phyloP scores from a whole-genome alignment of 2,797 vertebrate genomes.

The Eulemur rubriventer region DNA sequence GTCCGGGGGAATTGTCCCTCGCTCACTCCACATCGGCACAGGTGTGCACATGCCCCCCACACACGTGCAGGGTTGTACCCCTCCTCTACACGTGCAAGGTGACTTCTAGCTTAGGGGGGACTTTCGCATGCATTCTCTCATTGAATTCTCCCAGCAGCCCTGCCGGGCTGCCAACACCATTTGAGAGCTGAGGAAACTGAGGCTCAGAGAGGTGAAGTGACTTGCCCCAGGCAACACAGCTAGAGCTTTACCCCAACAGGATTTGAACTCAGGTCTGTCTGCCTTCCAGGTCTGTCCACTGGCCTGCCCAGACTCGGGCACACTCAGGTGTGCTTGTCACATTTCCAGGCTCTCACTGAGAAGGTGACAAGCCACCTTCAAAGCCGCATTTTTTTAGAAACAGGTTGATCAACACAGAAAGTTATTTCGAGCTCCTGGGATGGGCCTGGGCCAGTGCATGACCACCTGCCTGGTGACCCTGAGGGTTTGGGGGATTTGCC shows the following conservation, averaged over 20 bases:
- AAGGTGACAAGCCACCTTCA: background rate
- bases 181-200: background rate
- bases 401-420: background rate
- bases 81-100: background rate
- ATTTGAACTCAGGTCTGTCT: background rate
- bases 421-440: constrained; percentile 4
- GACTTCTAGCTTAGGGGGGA: background rate
- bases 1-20: background rate
- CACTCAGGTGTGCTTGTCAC: fast-evolving
- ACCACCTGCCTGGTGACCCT: background rate
- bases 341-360: background rate
- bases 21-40: fast-evolving
- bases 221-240: background rate
- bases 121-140: fast-evolving
- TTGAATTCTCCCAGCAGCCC: background rate
- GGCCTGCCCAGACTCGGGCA: background rate
- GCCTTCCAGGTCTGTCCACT: background rate
- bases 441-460: background rate
- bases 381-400: background rate
- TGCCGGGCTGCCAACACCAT: background rate
- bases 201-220: background rate
- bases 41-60: fast-evolving
- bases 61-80: fast-evolving
- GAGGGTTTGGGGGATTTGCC: background rate
- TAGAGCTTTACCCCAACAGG: background rate